Evolutionary conservation across 2,797 vertebrate species (phyloP), one percentile per base, ranked within the genome.

Genomic region (Podarcis siculus): DNA sequence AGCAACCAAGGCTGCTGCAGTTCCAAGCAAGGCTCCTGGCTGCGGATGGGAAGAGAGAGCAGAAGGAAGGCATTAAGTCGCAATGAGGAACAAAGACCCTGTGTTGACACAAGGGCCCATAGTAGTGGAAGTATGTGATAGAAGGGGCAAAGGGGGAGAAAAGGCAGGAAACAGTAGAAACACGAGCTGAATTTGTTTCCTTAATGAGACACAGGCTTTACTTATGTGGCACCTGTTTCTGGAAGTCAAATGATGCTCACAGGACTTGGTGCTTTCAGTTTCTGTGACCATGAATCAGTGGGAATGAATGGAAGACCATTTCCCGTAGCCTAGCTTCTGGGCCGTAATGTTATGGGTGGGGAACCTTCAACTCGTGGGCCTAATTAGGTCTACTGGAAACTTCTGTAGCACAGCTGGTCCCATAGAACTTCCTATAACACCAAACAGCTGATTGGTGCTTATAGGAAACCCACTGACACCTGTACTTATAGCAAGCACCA

Each of bases 1-100:
- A 90, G 88, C 77, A 93, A 82, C 91, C 73, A 80, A 71, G 90
- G 80, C 87, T 86, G 64, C 84, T 86, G 64, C 86, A 19, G 82
- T 76, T 82, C 1, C 17, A 82, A 58, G 58, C 69, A 73, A 81
- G 75, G 25, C 83, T 85, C 1, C 12, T 72, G 15, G 35, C 7
- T 76, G 39, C 67, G 45, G 83, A 71, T 64, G 79, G 72, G 82
- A 30, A 81, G 77, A 76, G 37, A 58, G 72, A 82, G 42, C 86
- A 19, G 84, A 30, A 84, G 71, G 27, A 72, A 85, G 58, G 78
- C 2, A 91, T 95, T 95, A 95, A 93, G 84, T 66, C 88, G 49
- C 90, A 39, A 5, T 76, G 79, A 82, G 78, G 71, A 85, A 81
- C 58, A 89, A 86, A 86, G 61, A 72, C 23, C 79, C 42, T 89